Conservation (phyloP, 1,140 invertebrate genomes). For the Dreissena polymorpha region DNA sequence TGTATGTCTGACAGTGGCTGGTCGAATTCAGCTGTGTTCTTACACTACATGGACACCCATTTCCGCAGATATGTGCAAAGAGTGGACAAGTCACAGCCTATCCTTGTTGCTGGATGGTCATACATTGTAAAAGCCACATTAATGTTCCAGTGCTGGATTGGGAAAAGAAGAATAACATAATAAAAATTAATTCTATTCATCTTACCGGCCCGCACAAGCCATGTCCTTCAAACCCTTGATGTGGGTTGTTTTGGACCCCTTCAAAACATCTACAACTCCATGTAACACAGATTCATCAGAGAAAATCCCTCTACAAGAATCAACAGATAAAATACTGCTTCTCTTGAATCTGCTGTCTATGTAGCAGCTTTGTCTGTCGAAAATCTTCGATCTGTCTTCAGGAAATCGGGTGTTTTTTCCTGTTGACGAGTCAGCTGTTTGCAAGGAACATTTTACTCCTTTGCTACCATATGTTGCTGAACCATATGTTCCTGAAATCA, state of each 20-base stretch:
- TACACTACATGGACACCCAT: constrained; percentile 10
- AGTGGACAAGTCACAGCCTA: constrained; percentile 17
- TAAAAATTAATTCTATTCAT: constrained; percentile 45
- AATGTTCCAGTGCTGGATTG: constrained; percentile 30
- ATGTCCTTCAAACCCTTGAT: constrained; percentile 32
- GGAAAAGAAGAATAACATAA: constrained; percentile 26
- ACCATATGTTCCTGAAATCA: background rate
- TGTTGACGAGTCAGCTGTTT: constrained; percentile 9
- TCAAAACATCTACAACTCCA: constrained; percentile 35
- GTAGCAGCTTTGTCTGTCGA: constrained; percentile 1
- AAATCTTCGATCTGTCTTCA: constrained; percentile 21
- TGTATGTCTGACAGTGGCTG: constrained; percentile 30
- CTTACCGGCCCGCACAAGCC: constrained; percentile 43
- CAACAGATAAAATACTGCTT: constrained; percentile 23
- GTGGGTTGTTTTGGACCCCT: constrained; percentile 35
- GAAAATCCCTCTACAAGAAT: constrained; percentile 40
- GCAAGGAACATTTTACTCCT: constrained; percentile 10
- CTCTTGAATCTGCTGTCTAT: constrained; percentile 15
- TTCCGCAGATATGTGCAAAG: constrained; percentile 36
- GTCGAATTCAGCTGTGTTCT: constrained; percentile 34
- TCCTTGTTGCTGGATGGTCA: constrained; percentile 37
- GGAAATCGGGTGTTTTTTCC: constrained; percentile 38
- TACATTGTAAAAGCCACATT: constrained; percentile 29
- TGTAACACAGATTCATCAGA: constrained; percentile 33
- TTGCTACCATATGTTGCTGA: constrained; percentile 12